A percentile compares a stretch with the other conserved stretches of the same genome.
Evolutionary conservation across 2,113 vertebrate species (phyloP).

Genomic region (Dunckerocampus dactyliophorus): DNA sequence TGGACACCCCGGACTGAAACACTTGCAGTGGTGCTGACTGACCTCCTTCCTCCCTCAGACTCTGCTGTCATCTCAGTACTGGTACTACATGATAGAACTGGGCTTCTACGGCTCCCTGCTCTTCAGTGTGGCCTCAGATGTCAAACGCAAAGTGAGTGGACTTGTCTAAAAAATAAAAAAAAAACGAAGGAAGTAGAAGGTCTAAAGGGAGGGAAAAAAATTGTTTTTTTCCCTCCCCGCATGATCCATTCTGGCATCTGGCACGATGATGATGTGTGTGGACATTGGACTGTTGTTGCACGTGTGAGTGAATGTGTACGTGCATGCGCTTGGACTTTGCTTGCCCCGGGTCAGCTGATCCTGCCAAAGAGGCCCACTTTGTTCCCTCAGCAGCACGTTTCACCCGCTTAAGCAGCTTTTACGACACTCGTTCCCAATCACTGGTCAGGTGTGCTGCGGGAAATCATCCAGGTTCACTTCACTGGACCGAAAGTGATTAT

Average conservation of each 20-base stretch:
- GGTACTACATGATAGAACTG: slow-evolving; percentile 95
- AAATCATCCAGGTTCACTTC: too few relatives aligned
- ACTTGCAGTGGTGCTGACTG: too few relatives aligned
- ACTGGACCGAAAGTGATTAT: too few relatives aligned
- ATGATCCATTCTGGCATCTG: slow-evolving; percentile 27
- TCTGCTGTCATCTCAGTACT: slow-evolving; percentile 88
- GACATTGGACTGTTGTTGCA: slow-evolving; percentile 58
- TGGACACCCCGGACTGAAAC: too few relatives aligned
- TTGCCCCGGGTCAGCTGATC: slow-evolving; percentile 34
- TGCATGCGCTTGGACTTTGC: slow-evolving; percentile 44
- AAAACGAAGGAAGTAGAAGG: not conserved
- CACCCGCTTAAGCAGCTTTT: slow-evolving; percentile 30
- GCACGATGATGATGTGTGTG: slow-evolving; percentile 11
- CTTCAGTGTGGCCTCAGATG: slow-evolving; percentile 90
- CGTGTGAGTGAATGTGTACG: slow-evolving; percentile 24
- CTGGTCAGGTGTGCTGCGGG: too few relatives aligned
- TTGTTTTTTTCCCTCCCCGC: slow-evolving; percentile 6
- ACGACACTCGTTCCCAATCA: not conserved
- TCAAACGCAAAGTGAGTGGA: slow-evolving; percentile 87
- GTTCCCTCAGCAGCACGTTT: slow-evolving; percentile 17
- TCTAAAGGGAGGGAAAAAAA: not conserved
- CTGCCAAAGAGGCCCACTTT: slow-evolving; percentile 27
- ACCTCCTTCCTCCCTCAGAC: slow-evolving; percentile 49
- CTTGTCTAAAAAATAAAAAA: not conserved
- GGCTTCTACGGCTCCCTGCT: slow-evolving; percentile 91